These are phyloP conservation scores for Galerucella calmariensis DNA, from an alignment of 2,888 invertebrate genomes.

Conservation along the genomic window DNA sequence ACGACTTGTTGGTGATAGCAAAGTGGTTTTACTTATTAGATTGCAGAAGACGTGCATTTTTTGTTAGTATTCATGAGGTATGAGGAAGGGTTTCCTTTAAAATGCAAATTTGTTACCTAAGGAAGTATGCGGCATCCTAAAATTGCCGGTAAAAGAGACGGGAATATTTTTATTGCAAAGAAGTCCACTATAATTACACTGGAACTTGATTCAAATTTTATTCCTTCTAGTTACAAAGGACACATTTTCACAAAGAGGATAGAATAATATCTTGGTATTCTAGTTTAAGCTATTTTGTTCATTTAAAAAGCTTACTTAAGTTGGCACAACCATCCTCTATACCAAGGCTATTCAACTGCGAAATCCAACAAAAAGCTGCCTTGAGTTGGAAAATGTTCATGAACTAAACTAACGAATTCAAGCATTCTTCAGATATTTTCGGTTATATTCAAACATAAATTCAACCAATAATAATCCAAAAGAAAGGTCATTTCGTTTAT, in stretches of 20 bases:
- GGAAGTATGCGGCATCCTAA: slow-evolving; percentile 35
- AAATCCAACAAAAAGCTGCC: no score
- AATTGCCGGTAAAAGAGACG: slow-evolving; percentile 34
- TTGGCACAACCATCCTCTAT: no score
- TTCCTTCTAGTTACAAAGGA: no score
- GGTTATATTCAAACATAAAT: no score
- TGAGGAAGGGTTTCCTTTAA: slow-evolving; percentile 45
- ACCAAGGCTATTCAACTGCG: no score
- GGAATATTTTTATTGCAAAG: slow-evolving; percentile 35
- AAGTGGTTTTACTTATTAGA: slow-evolving; percentile 47
- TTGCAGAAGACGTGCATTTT: slow-evolving; percentile 48
- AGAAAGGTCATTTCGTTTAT: slow-evolving; percentile 27
- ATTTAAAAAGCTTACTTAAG: no score
- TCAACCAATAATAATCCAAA: background rate
- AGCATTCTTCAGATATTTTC: no score
- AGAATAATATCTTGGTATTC: no score
- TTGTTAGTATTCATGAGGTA: slow-evolving; percentile 51
- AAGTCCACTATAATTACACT: background rate
- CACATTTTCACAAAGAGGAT: no score
- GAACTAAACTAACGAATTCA: no score
- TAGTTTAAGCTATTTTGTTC: no score
- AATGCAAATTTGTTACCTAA: slow-evolving; percentile 42
- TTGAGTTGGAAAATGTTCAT: no score
- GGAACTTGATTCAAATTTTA: background rate
- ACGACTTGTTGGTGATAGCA: slow-evolving; percentile 39